A percentile compares a stretch with the other conserved stretches of the same genome.
phyloP scores from a whole-genome alignment of 2,113 vertebrate species.

The Meleagris gallopavo region DNA sequence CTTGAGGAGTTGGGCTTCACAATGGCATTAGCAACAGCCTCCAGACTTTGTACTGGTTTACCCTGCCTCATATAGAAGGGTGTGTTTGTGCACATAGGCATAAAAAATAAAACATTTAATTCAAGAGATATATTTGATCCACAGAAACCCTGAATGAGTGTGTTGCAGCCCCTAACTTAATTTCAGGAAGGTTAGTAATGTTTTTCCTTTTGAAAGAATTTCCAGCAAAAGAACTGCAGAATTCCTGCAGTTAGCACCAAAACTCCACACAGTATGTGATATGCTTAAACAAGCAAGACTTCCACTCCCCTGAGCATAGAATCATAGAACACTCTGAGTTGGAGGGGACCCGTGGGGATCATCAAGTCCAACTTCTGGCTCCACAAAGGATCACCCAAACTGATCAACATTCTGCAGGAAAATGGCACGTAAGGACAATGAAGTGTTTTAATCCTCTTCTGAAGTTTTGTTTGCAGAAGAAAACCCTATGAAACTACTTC shows the following conservation, averaged over 20 bases:
- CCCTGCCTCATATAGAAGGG: neutral
- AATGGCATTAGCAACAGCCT: neutral
- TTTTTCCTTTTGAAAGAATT: neutral
- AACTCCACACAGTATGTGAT: neutral
- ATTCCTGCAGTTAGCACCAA: neutral
- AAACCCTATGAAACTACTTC: neutral
- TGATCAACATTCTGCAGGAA: neutral
- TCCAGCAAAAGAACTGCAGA: neutral
- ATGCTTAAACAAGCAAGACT: neutral
- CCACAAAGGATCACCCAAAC: neutral
- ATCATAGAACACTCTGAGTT: no score
- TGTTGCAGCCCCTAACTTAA: neutral
- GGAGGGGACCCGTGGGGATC: no score
- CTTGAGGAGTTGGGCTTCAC: neutral
- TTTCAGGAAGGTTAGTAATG: neutral
- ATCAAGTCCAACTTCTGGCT: no score
- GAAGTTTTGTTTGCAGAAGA: neutral
- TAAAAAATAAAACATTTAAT: neutral
- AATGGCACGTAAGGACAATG: neutral
- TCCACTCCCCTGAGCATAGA: neutral
- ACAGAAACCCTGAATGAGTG: neutral
- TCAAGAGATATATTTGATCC: neutral
- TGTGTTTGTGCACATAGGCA: neutral
- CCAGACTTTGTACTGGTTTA: neutral
- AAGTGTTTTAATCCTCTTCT: neutral